phyloP scores from a whole-genome alignment of 2,113 vertebrate genomes.

The Emydocephalus ijimae region DNA sequence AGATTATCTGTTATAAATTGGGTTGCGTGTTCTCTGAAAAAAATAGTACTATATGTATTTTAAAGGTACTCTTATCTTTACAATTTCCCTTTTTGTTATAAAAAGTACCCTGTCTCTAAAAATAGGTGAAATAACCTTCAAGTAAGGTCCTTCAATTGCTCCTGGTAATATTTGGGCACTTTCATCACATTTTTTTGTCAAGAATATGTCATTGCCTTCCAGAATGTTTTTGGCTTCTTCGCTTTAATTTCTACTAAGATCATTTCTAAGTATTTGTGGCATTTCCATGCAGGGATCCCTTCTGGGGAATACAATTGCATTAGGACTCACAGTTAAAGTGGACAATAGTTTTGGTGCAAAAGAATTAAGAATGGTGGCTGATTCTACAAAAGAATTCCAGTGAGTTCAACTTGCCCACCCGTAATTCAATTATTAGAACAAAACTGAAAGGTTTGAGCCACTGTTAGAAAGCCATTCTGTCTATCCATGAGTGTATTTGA shows the following conservation, averaged over 20 bases:
- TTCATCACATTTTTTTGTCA: neutral
- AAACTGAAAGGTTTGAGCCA: neutral
- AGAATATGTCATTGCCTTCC: neutral
- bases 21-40: neutral
- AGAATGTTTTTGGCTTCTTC: neutral
- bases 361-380: neutral
- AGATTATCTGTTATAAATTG: neutral
- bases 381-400: neutral
- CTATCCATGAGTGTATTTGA: neutral
- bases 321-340: neutral
- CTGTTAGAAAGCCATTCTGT: neutral
- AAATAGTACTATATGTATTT: neutral
- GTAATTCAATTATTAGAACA: neutral
- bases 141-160: neutral
- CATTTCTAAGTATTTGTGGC: neutral
- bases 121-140: neutral
- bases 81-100: neutral
- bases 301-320: neutral
- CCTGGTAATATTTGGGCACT: neutral
- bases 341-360: neutral
- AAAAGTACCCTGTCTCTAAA: neutral
- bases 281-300: neutral
- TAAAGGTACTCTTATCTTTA: neutral
- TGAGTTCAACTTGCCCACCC: neutral
- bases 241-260: neutral